Evolutionary conservation across 2,113 vertebrate genomes (phyloP).

Genomic region (Lanius ludovicianus): DNA sequence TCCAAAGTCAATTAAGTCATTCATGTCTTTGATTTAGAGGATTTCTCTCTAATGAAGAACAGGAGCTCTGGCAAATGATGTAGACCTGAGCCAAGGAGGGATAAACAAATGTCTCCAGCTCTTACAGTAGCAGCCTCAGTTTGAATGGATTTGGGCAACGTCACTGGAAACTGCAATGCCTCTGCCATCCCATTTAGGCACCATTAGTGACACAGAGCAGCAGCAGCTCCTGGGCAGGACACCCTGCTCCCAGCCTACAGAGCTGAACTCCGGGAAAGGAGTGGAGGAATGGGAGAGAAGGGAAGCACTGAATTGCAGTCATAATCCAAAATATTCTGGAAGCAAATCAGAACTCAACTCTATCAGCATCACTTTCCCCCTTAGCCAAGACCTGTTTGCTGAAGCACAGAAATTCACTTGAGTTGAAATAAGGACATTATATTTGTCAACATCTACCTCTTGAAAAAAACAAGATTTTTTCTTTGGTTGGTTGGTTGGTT

Average conservation of each 20-base stretch:
- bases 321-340: neutral
- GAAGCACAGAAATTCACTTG: neutral
- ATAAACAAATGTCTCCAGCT: neutral
- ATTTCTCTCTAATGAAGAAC: neutral
- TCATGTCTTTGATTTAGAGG: neutral
- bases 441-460: neutral
- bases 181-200: neutral
- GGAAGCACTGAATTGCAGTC: neutral
- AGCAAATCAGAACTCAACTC: rapidly evolving
- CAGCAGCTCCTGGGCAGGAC: neutral
- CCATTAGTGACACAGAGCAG: neutral
- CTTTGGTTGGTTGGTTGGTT: neutral
- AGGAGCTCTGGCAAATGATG: neutral
- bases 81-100: neutral
- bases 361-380: neutral
- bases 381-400: neutral
- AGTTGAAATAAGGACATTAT: neutral
- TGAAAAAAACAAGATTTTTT: neutral
- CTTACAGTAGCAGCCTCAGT: neutral
- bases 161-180: neutral
- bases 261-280: neutral
- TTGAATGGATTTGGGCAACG: neutral
- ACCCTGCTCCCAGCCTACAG: neutral
- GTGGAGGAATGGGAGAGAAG: neutral
- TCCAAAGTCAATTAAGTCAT: neutral